Evolutionary conservation across 1,140 invertebrate species (phyloP), one percentile per base, ranked within the genome.

Genomic region (Dinothrombium tinctorium): DNA sequence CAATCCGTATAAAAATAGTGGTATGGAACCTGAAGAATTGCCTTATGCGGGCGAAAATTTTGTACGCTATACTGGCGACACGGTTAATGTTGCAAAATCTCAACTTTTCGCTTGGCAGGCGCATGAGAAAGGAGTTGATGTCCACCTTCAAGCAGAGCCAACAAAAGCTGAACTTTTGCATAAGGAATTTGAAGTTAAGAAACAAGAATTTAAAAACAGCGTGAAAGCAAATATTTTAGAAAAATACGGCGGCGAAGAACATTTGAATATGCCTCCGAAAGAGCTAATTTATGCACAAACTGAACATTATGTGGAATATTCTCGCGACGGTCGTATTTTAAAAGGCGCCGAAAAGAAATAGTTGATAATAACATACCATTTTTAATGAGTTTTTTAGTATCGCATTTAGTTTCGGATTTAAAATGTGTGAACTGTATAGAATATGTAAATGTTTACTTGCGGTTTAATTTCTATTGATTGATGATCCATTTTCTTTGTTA

Each of bases 31-130:
- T 2, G 62, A 69, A 48, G 77, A 82, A 68, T 69, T 73, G 3
- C 76, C 83, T 50, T 98, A 87, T 62, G 69, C 73, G 25, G 94
- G 94, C 14, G 94, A 98, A 59, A 98, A 99, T 58, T 90, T 89
- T 66, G 76, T 80, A 0, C 67, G 90, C 24, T 86, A 80, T 52
- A 74, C 78, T 29, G 92, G 92, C 9, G 92, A 96, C 59, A 94
- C 90, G 1, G 65, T 70, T 28, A 68, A 76, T 40, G 87, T 96
- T 57, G 77, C 83, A 3, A 72, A 72, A 17, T 80, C 83, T 15
- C 89, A 96, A 63, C 63, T 94, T 48, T 99, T 99, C 69, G 89
- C 92, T 1, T 99, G 94, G 92, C 82, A 96, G 54, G 89, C 89
- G 0, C 75, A 82, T 54, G 74, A 82, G 42, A 75, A 76, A 52